phyloP scores from a whole-genome alignment of 2,888 invertebrate species.

The Platypus cylindrus region DNA sequence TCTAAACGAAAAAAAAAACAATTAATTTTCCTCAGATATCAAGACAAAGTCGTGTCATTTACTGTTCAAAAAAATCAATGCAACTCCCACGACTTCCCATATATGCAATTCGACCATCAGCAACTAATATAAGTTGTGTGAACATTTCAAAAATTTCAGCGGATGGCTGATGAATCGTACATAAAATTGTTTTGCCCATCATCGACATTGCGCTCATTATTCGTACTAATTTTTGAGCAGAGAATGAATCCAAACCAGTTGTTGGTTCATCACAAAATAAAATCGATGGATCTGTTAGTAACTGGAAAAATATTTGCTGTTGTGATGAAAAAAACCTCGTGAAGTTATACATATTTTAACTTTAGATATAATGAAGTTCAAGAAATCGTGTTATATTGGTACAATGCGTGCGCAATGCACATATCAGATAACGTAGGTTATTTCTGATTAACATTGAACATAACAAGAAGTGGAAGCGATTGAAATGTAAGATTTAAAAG shows the following conservation, averaged over 20 bases:
- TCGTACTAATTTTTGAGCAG: constrained; percentile 72
- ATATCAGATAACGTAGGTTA: no score
- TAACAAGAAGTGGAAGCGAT: no score
- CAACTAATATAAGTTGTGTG: constrained; percentile 63
- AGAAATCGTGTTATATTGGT: no score
- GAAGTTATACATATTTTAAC: no score
- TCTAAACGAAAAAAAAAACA: constrained; percentile 31
- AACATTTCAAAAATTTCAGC: constrained; percentile 78
- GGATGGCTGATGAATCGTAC: constrained; percentile 91
- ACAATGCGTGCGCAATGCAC: no score
- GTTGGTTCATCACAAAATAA: constrained; percentile 95
- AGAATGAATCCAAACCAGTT: constrained; percentile 83
- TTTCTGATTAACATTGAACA: no score
- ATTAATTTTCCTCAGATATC: background rate
- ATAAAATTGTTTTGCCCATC: constrained; percentile 74
- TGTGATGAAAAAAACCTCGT: background rate
- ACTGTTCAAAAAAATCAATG: constrained; percentile 58
- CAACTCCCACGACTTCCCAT: constrained; percentile 60
- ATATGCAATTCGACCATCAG: constrained; percentile 78
- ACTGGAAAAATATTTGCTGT: constrained; percentile 34
- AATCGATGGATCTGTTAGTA: constrained; percentile 80
- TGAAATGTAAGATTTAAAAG: no score
- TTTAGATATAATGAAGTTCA: no score
- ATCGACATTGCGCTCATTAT: constrained; percentile 57
- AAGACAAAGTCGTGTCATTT: constrained; percentile 4